These are phyloP conservation scores for Limosa lapponica DNA, from an alignment of 2,797 vertebrate species.

Conservation along the genomic window DNA sequence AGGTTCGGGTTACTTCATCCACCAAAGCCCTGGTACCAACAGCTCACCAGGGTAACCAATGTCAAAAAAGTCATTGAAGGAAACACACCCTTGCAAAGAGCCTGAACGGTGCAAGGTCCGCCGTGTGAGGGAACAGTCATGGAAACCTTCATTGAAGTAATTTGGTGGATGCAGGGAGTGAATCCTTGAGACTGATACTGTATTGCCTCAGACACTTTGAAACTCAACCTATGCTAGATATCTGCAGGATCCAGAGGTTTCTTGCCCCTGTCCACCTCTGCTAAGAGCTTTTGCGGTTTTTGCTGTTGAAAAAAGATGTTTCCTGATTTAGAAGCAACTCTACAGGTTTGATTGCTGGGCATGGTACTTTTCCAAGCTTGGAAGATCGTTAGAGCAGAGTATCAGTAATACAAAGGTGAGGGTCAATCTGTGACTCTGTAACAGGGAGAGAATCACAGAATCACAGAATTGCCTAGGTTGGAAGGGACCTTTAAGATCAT, in stretches of 20 bases:
- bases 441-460: not conserved
- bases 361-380: not conserved
- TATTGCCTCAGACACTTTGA: not conserved
- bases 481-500: too few species aligned
- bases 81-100: not conserved
- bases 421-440: not conserved
- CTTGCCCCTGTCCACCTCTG: not conserved
- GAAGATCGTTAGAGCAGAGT: not conserved
- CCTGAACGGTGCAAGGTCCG: not conserved
- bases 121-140: not conserved
- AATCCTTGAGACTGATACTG: not conserved
- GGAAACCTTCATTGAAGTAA: not conserved
- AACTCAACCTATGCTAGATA: not conserved
- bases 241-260: not conserved
- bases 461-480: too few species aligned
- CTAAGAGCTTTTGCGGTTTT: not conserved
- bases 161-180: too few species aligned
- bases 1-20: not conserved
- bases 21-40: not conserved
- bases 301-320: not conserved
- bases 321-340: not conserved
- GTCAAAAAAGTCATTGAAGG: not conserved
- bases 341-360: not conserved
- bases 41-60: not conserved
- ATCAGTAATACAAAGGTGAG: not conserved